phyloP scores from a whole-genome alignment of 2,797 vertebrate genomes.

The Manis javanica region DNA sequence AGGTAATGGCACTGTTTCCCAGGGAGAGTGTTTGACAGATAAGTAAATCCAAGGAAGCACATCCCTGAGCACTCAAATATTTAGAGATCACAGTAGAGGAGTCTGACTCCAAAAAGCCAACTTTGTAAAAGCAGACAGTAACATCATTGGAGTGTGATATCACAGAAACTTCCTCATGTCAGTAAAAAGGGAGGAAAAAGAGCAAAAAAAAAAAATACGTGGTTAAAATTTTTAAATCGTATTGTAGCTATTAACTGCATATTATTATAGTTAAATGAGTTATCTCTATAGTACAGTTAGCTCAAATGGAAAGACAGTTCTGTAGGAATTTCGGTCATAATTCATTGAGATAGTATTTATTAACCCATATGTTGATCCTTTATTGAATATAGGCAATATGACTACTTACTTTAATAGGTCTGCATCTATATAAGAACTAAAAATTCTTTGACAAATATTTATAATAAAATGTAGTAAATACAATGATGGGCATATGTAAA shows the following conservation, averaged over 20 bases:
- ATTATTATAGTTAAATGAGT: neutral
- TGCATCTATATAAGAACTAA: neutral
- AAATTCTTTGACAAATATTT: neutral
- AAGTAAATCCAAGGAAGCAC: neutral
- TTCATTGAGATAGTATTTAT: neutral
- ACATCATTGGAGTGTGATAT: neutral
- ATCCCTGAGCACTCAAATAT: neutral
- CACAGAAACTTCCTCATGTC: neutral
- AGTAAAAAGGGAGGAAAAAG: neutral
- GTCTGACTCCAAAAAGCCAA: neutral
- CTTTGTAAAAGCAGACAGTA: neutral
- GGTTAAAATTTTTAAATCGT: neutral
- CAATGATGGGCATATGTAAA: neutral
- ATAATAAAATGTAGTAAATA: neutral
- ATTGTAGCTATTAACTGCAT: neutral
- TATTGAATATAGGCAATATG: neutral
- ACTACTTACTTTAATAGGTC: neutral
- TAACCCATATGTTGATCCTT: neutral
- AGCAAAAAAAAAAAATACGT: neutral
- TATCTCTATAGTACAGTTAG: neutral
- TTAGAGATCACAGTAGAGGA: neutral
- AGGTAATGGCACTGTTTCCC: neutral
- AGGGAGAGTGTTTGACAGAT: no score
- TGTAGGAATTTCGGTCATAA: neutral
- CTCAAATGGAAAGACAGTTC: neutral